These are phyloP conservation scores for Tribolium madens DNA, from an alignment of 1,140 invertebrate genomes.

Conservation along the genomic window DNA sequence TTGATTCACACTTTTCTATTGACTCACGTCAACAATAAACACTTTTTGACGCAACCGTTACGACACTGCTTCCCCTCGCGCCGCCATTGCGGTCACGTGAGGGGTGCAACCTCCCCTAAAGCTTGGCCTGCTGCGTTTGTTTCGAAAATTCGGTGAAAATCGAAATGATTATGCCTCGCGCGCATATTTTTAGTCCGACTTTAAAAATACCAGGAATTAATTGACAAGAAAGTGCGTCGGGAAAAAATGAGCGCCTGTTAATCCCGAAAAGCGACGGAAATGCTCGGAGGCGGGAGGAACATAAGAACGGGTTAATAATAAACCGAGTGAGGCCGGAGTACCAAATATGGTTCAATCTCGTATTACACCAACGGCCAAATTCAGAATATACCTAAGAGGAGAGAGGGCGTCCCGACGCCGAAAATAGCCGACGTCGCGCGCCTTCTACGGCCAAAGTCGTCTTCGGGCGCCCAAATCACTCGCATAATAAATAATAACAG, in stretches of 20 bases:
- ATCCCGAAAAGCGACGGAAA: constrained; percentile 43
- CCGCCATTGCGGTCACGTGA: neutral
- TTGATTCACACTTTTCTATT: constrained; percentile 21
- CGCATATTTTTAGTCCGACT: neutral
- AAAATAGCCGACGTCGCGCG: constrained; percentile 62
- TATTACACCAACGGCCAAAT: constrained; percentile 64
- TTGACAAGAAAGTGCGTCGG: constrained; percentile 11
- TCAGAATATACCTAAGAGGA: constrained; percentile 63
- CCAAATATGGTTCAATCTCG: constrained; percentile 66
- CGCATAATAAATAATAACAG: constrained; percentile 37
- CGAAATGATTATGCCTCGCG: neutral
- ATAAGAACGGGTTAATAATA: constrained; percentile 65
- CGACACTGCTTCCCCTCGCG: neutral
- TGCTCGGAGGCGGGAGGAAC: constrained; percentile 53
- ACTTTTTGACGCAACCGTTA: neutral
- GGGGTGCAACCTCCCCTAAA: neutral
- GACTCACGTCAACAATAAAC: constrained; percentile 1
- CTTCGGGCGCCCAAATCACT: constrained; percentile 44
- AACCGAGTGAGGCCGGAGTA: constrained; percentile 56
- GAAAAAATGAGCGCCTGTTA: constrained; percentile 8
- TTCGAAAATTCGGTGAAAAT: neutral
- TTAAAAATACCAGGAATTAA: constrained; percentile 22
- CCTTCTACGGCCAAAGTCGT: constrained; percentile 62
- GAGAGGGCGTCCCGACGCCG: constrained; percentile 62
- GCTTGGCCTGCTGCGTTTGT: neutral